Evolutionary conservation across 2,113 vertebrate species (phyloP), one percentile per base, ranked within the genome.

Genomic region (Leptocoma aspasia): DNA sequence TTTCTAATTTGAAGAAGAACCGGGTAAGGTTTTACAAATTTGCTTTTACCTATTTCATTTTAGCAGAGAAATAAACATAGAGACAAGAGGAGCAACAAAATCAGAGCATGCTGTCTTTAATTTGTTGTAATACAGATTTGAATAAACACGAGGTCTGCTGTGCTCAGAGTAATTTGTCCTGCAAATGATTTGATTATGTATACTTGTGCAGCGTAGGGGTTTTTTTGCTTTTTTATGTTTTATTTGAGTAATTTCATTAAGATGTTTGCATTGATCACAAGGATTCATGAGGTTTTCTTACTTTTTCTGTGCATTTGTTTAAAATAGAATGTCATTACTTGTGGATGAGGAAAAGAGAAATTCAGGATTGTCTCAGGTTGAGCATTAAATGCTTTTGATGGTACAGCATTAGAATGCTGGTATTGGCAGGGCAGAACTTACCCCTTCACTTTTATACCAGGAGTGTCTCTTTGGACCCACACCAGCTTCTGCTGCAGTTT

Each of bases 1-100:
- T 99, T 61, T 99, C 98, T 44, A 99, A 99, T 93, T 96, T 99
- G 96, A 99, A 99, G 98, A 99, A 99, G 94, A 99, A 97, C 94
- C 97, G 99, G 96, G 99, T 99, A 89, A 98, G 98, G 94, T 82
- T 65, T 88, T 88, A 66, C 6, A 65, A 65, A 42, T 68, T 65
- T 86, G 21, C 5, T 89, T 92, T 42, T 72, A 33, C 14, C 33
- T 64, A 0, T 56, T 94, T 64, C 4, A 28, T 63, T 68, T 78
- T 50, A 75, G 14, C 18, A 59, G 61, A 85, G 11, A 61, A 87
- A 42, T 61, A 59, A 64, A 31, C 10, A 6, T 11, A 56, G 20
- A 71, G 27, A 31, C 15, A 56, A 54, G 49, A 71, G 3, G 16
- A 16, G 15, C 64, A 77, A 54, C 17, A 64, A 42, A 78, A 73